Evolutionary conservation across 2,797 vertebrate species (phyloP).

Genomic region (Choloepus didactylus): DNA sequence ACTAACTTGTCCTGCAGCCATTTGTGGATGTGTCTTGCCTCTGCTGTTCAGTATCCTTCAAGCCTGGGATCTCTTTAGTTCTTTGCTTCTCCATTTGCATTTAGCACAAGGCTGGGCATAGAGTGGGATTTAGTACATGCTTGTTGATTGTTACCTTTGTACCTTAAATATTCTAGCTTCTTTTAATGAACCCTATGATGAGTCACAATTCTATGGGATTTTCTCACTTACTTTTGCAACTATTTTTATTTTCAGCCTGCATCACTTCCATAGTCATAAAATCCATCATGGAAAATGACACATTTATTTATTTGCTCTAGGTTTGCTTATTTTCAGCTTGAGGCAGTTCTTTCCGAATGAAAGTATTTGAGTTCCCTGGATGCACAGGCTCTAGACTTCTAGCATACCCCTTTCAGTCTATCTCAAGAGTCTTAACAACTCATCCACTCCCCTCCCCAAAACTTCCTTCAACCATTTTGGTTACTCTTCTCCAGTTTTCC

Average conservation of each 20-base stretch:
- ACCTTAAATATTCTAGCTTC: not conserved
- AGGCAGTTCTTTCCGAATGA: not conserved
- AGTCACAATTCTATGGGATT: not conserved
- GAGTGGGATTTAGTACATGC: not conserved
- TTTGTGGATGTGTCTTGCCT: not conserved
- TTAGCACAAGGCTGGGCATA: not conserved
- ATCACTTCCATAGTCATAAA: not conserved
- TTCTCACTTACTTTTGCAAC: slow-evolving; percentile 16
- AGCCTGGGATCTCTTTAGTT: not conserved
- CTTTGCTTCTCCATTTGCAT: not conserved
- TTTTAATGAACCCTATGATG: not conserved
- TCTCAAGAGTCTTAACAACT: not conserved
- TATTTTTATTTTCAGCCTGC: not conserved
- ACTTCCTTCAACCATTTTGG: not conserved
- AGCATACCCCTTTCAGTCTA: not conserved
- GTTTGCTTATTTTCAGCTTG: not conserved
- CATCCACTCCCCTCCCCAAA: not conserved
- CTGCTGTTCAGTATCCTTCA: not conserved
- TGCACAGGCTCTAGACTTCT: not conserved
- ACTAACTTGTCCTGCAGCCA: not conserved
- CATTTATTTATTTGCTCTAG: slow-evolving; percentile 26
- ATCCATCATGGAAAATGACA: not conserved
- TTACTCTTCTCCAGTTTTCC: not conserved
- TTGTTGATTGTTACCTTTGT: not conserved
- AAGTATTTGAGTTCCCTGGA: not conserved